Base-by-base conservation (phyloP, 2,888 invertebrate genomes). In the Stenurella melanura region DNA sequence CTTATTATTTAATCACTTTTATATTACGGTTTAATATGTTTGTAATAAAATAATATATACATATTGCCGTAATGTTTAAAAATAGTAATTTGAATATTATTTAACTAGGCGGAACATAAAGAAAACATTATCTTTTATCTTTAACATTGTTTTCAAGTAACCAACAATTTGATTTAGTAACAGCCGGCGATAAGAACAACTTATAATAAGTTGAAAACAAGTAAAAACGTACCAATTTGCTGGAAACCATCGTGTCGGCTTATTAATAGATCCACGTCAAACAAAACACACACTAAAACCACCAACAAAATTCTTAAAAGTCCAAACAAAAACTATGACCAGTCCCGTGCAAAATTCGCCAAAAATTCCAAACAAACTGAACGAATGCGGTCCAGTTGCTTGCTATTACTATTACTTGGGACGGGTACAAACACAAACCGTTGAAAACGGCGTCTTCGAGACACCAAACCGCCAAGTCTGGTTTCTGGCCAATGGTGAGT, bases 151-250 rank as follows among this genome's bases (percentile, higher is more conserved):
- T 34, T 34, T 34, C 30, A 34, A 9, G 30, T 34, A 34, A 34
- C 7, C 7, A 34, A 34, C 30, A 34, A 34, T 34, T 34, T 34
- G 0, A 34, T 34, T 34, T 34, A 34, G 30, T 9, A 34, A 34
- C 30, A 9, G 30, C 7, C 30, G 30, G 30, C 7, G 30, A 34
- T 34, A 34, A 34, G 30, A 6, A 34, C 30, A 34, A 34, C 7
- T 34, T 34, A 34, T 34, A 6, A 34, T 38, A 42, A 15, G 0
- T 26, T 34, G 30, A 34, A 69, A 63, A 75, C 68, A 56, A 60
- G 50, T 50, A 54, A 70, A 76, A 68, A 81, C 82, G 64, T 82
- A 84, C 85, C 82, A 85, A 79, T 82, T 85, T 85, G 72, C 84
- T 83, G 63, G 85, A 84, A 58, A 85, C 85, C 85, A 84, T 85